Evolutionary conservation across 2,113 vertebrate species (phyloP).

Genomic region (Cacatua alba): DNA sequence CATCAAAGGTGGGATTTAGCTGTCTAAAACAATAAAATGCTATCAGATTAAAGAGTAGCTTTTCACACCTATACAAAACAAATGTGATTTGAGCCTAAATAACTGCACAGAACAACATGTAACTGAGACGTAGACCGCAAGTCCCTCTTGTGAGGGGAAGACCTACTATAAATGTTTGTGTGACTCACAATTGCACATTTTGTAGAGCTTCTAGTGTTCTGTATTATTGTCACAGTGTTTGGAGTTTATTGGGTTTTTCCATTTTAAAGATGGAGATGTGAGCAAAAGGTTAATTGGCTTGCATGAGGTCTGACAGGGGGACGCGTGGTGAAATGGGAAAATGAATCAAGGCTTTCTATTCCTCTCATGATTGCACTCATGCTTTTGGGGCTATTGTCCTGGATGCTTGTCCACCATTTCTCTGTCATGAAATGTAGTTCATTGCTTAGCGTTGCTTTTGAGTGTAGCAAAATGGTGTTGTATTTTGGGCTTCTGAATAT

Average conservation of each 20-base stretch:
- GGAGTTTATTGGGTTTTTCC: not conserved
- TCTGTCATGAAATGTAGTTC: not conserved
- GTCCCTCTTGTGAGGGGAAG: not conserved
- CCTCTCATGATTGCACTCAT: not conserved
- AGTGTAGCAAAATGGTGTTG: not conserved
- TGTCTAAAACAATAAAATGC: constrained; percentile 7
- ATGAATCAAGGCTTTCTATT: constrained; percentile 12
- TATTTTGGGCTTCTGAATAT: not conserved
- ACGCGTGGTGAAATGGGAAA: not conserved
- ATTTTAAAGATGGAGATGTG: constrained; percentile 19
- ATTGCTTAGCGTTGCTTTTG: not conserved
- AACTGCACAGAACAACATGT: not conserved
- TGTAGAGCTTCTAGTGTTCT: not conserved
- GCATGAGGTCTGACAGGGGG: not conserved
- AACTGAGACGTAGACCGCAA: not conserved
- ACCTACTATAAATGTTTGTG: not conserved
- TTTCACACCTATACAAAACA: constrained; percentile 29
- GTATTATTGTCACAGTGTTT: not conserved
- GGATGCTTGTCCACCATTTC: not conserved
- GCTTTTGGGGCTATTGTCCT: not conserved
- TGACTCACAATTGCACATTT: not conserved
- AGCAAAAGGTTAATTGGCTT: constrained; percentile 56
- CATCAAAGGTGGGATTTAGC: constrained; percentile 48
- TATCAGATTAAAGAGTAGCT: constrained; percentile 44
- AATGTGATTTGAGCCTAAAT: constrained; percentile 19